These are phyloP conservation scores for Phrynosoma platyrhinos DNA, from an alignment of 2,113 vertebrate species.

Conservation along the genomic window DNA sequence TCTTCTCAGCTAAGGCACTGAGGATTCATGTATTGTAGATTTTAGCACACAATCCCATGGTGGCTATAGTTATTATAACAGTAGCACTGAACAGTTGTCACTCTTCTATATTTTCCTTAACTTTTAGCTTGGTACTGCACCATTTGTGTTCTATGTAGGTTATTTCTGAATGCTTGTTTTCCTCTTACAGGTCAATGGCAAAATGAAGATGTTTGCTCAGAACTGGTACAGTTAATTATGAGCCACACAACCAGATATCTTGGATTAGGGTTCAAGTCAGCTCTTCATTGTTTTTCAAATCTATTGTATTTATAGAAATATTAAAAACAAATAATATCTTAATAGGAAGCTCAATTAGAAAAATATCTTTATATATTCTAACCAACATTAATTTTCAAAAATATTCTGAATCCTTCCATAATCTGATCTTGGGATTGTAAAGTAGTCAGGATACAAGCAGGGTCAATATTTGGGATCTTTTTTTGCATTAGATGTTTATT, in stretches of 20 bases:
- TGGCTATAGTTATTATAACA: not conserved
- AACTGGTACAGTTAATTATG: too few species aligned
- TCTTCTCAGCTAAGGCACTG: not conserved
- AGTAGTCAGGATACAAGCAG: not conserved
- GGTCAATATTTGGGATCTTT: not conserved
- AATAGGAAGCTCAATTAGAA: not conserved
- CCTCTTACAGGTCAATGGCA: too few species aligned
- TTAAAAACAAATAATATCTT: not conserved
- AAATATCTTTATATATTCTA: not conserved
- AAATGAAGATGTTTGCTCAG: too few species aligned
- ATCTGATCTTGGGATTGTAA: not conserved
- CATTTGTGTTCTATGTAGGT: too few species aligned
- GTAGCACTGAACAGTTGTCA: not conserved
- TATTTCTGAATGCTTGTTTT: too few species aligned
- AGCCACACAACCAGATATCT: too few species aligned
- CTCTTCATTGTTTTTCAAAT: too few species aligned
- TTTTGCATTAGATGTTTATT: not conserved
- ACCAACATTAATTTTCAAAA: not conserved
- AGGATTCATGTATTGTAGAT: not conserved
- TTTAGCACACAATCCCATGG: not conserved
- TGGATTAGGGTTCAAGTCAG: too few species aligned
- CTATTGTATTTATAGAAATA: too few species aligned
- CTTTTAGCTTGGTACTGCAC: not conserved
- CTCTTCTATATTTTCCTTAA: not conserved
- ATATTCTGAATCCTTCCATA: not conserved